Percentiles rank a stretch among this genome's conserved stretches.
phyloP scores from a whole-genome alignment of 2,888 invertebrate species.

The Taphrorychus bicolor region DNA sequence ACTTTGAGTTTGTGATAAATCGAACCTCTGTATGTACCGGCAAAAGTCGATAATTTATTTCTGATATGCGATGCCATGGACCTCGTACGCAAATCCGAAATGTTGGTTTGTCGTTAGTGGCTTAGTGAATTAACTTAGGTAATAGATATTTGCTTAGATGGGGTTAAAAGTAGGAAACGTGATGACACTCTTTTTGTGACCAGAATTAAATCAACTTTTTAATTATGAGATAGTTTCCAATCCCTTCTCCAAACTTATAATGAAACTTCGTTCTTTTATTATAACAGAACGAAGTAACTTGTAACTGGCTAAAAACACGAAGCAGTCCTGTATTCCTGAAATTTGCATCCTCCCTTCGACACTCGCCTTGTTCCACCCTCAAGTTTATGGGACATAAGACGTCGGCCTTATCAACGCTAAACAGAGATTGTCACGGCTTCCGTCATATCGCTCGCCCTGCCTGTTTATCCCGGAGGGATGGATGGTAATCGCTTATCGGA shows the following conservation, averaged over 20 bases:
- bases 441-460: conserved; percentile 55
- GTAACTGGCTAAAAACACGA: too few species aligned
- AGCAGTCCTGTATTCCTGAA: conserved; percentile 4
- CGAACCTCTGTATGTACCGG: conserved; percentile 1
- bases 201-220: too few species aligned
- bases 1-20: conserved; percentile 22
- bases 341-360: conserved; percentile 36
- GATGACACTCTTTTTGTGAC: too few species aligned
- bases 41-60: conserved; percentile 1
- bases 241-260: too few species aligned
- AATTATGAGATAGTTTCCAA: too few species aligned
- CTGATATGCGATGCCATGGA: conserved; percentile 7
- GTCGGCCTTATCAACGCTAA: conserved; percentile 59
- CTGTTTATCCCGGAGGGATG: conserved; percentile 56
- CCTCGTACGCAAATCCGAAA: not conserved
- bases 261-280: too few species aligned
- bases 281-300: too few species aligned
- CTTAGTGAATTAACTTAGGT: too few species aligned
- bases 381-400: conserved; percentile 36
- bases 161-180: too few species aligned
- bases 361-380: conserved; percentile 32
- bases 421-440: conserved; percentile 60
- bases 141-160: too few species aligned
- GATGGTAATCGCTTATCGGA: conserved; percentile 62
- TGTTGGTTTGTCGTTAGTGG: too few species aligned